Base-by-base conservation (phyloP, 2,888 invertebrate genomes). In the Acrobasis suavella region DNA sequence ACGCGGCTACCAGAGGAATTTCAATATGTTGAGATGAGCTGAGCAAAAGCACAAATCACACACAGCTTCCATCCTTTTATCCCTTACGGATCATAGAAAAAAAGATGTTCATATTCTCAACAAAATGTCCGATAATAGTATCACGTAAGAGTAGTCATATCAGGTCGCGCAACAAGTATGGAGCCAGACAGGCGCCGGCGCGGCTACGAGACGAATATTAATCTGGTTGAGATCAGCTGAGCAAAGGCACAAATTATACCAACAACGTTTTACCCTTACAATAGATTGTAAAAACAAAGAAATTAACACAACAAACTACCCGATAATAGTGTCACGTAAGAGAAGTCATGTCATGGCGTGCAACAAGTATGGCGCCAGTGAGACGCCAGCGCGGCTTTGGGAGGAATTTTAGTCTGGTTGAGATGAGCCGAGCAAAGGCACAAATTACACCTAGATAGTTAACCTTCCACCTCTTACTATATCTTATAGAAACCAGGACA, bases 11-110 rank as follows among this genome's bases (percentile, higher is more conserved):
- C 78, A 77, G 76, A 85, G 86, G 89, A 89, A 90, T 91, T 89
- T 87, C 89, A 91, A 91, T 91, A 89, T 89, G 89, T 73, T 80
- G 80, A 85, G 88, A 88, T 86, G n/a, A n/a, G 82, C 77, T 76
- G 80, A 81, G 83, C 83, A 76, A 78, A 85, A 83, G 86, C 86
- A 87, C 85, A 87, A 89, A 89, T 89, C 87, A 87, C 85, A 85
- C 56, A 1, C 80, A 79, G 75, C 80, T 78, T 73, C 75, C 78
- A 74, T 76, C 22, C 3, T 22, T 22, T 22, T 22, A 22, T 3
- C 22, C 22, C 22, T 22, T 22, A 22, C 22, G 22, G 22, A 22
- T 22, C 3, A 22, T 22, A 22, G 22, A 22, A 22, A 22, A 1
- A 22, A 22, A 22, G 2, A 22, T 3, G 22, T 22, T 22, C 22